Conservation (phyloP, 2,113 vertebrate species). For the Lamprologus tigripictilis region DNA sequence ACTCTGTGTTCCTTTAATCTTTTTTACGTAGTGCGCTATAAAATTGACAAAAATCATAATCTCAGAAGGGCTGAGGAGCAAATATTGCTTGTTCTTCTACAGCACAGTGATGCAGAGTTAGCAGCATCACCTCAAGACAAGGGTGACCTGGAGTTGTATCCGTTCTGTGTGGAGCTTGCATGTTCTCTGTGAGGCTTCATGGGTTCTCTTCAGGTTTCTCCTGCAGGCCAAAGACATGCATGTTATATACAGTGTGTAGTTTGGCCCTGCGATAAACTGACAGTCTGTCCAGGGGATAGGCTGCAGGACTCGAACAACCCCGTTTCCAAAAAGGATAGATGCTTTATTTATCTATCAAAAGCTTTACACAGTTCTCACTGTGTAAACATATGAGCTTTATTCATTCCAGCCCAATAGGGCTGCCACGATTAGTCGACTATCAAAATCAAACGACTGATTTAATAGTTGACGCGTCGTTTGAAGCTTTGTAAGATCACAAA, state of each 20-base stretch:
- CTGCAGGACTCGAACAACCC: background rate
- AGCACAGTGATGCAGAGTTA: background rate
- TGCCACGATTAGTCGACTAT: too few relatives aligned
- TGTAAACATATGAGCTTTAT: background rate
- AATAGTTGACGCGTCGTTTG: too few relatives aligned
- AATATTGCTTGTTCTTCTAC: background rate
- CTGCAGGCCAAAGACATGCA: background rate
- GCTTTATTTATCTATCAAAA: background rate
- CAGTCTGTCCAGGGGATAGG: background rate
- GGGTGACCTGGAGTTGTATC: accelerated
- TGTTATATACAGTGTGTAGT: background rate
- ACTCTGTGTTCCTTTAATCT: background rate
- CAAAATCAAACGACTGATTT: accelerated
- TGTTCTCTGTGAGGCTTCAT: background rate
- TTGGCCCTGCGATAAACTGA: background rate
- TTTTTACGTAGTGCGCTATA: background rate
- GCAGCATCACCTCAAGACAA: background rate
- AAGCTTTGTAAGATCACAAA: too few relatives aligned
- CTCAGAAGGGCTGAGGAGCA: background rate
- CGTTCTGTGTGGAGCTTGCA: background rate
- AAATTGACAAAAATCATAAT: background rate
- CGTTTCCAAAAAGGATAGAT: background rate
- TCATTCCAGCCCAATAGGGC: background rate
- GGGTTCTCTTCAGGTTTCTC: background rate
- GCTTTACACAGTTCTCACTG: background rate